These are phyloP conservation scores for Leptobrachium ailaonicum DNA, from an alignment of 2,113 vertebrate species.

Conservation along the genomic window DNA sequence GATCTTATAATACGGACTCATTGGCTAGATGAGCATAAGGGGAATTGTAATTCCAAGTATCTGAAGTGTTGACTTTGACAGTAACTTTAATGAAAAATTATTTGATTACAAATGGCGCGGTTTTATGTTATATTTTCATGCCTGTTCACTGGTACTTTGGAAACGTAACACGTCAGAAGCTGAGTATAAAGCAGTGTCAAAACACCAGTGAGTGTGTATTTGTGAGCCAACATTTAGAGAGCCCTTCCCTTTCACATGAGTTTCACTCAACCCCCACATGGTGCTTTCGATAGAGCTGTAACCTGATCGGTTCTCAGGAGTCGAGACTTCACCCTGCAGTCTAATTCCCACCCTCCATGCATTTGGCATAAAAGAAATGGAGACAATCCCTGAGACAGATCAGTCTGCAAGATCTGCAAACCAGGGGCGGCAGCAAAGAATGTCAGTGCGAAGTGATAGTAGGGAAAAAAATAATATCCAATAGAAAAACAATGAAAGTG, in stretches of 20 bases:
- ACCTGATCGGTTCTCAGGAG: conserved; percentile 26
- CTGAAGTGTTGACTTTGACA: no score
- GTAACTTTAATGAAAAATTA: no score
- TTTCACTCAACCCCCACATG: conserved; percentile 33
- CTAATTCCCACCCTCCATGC: background rate
- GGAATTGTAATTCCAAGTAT: no score
- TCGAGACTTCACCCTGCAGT: conserved; percentile 4
- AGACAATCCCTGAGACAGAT: background rate
- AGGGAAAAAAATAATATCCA: background rate
- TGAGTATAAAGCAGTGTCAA: no score
- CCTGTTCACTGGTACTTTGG: no score
- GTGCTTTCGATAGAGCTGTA: conserved; percentile 28
- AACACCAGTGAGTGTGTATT: background rate
- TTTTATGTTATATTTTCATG: no score
- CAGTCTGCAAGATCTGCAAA: background rate
- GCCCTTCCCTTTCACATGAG: conserved; percentile 35
- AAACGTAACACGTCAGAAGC: no score
- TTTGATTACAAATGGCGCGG: no score
- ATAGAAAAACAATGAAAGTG: no score
- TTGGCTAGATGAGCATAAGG: no score
- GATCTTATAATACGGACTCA: no score
- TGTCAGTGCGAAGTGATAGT: background rate
- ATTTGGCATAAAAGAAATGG: conserved; percentile 17
- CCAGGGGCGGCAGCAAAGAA: background rate
- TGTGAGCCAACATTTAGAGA: conserved; percentile 1